Evolutionary conservation across 2,888 invertebrate species (phyloP).

Genomic region (Drosophila kanekoi): DNA sequence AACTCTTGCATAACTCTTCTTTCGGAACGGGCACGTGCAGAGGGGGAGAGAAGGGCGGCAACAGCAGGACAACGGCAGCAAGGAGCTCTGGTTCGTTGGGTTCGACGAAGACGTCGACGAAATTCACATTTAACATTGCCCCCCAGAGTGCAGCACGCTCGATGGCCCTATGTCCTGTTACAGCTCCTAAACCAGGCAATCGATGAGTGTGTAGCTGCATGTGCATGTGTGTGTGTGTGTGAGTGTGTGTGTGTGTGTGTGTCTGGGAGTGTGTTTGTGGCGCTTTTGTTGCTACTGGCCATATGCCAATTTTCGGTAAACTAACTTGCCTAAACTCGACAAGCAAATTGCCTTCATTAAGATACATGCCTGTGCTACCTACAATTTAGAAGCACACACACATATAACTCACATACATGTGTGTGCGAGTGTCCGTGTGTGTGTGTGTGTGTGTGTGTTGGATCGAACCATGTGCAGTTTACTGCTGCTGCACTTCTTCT

Average conservation of each 20-base stretch:
- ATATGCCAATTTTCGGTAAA: conserved; percentile 83
- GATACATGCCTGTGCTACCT: conserved; percentile 79
- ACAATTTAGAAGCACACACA: conserved; percentile 69
- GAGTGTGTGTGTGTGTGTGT: conserved; percentile 4
- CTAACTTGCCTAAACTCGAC: conserved; percentile 82
- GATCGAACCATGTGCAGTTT: conserved; percentile 61
- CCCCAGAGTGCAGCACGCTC: conserved; percentile 70
- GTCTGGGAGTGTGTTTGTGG: conserved; percentile 27
- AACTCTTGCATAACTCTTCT: conserved; percentile 64
- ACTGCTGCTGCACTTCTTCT: conserved; percentile 48
- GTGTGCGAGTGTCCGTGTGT: conserved; percentile 6
- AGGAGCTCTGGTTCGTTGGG: conserved; percentile 44
- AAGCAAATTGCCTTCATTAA: conserved; percentile 81
- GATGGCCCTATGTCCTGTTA: conserved; percentile 54
- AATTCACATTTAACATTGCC: conserved; percentile 58
- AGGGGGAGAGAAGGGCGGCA: neutral
- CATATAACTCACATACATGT: conserved; percentile 19
- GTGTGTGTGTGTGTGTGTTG: conserved; percentile 33
- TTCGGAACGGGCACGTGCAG: conserved; percentile 41
- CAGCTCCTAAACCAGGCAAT: conserved; percentile 43
- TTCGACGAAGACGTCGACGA: conserved; percentile 62
- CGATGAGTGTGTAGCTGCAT: conserved; percentile 55
- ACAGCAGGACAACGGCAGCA: conserved; percentile 37
- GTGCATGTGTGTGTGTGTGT: conserved; percentile 6
- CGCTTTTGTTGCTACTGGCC: conserved; percentile 79